Percentiles rank a stretch among this genome's conserved stretches.
Conservation (phyloP, 2,888 invertebrate species). For the Coelogynopora nodosa region DNA sequence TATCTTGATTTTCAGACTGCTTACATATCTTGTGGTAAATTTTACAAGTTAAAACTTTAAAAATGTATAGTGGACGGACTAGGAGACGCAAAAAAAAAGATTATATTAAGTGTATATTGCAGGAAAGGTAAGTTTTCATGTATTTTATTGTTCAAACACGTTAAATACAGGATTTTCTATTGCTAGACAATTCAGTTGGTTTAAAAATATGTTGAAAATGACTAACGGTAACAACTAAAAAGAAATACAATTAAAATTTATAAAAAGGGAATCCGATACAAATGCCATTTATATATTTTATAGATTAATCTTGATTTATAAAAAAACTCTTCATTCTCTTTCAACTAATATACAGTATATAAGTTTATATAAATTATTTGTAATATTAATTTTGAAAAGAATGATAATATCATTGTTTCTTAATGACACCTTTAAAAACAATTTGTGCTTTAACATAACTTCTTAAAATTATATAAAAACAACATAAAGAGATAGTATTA, state of each 20-base stretch:
- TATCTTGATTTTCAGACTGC: no score
- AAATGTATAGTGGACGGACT: no score
- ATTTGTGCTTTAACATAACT: neutral
- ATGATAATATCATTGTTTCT: neutral
- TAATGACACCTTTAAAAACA: neutral
- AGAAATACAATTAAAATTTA: neutral
- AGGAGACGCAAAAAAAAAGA: no score
- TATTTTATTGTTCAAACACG: no score
- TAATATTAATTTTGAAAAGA: neutral
- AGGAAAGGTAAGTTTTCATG: no score
- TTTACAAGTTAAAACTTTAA: no score
- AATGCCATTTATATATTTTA: neutral
- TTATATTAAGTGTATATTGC: no score
- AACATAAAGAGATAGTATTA: neutral
- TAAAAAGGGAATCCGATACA: neutral
- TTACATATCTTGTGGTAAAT: no score
- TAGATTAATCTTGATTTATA: neutral
- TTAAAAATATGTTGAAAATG: neutral
- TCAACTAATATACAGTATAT: neutral
- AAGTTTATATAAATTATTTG: neutral
- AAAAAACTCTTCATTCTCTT: neutral
- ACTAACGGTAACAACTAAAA: no score
- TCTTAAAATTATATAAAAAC: neutral
- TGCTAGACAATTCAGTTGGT: neutral
- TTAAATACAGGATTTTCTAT: no score